Conservation (phyloP, 2,888 invertebrate genomes). For the Lottia scabra region DNA sequence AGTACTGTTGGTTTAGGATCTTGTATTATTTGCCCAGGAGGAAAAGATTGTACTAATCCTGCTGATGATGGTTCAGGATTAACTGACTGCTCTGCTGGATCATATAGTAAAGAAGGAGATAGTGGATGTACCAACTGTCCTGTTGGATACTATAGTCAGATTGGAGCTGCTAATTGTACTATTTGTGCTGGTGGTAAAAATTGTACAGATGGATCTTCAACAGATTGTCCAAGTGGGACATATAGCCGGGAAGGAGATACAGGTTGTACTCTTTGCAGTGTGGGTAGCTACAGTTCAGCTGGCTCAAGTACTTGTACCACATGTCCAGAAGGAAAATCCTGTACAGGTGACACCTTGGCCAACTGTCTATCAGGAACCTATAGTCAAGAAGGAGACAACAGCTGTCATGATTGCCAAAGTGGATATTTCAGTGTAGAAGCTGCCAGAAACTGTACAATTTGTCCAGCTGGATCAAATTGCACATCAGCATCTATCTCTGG, state of each 20-base stretch:
- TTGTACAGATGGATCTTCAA: slow-evolving; percentile 41
- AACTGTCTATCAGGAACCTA: slow-evolving; percentile 52
- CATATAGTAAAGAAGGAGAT: slow-evolving; percentile 52
- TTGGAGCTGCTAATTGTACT: slow-evolving; percentile 39
- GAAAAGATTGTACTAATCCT: slow-evolving; percentile 32
- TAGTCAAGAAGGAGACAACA: slow-evolving; percentile 44
- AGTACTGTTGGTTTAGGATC: slow-evolving; percentile 20
- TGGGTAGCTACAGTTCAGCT: slow-evolving; percentile 55
- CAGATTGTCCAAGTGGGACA: slow-evolving; percentile 54
- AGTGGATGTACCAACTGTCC: slow-evolving; percentile 45
- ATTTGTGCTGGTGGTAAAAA: slow-evolving; percentile 49
- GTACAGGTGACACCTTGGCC: slow-evolving; percentile 47
- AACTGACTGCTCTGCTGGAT: slow-evolving; percentile 36
- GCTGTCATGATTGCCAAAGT: slow-evolving; percentile 42
- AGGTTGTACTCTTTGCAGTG: slow-evolving; percentile 52
- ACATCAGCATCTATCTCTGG: neutral
- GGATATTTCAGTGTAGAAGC: slow-evolving; percentile 32
- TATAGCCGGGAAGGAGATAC: slow-evolving; percentile 54
- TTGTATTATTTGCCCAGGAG: slow-evolving; percentile 28
- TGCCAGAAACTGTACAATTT: neutral
- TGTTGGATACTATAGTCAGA: slow-evolving; percentile 44
- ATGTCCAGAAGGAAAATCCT: slow-evolving; percentile 59
- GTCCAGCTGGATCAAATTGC: neutral
- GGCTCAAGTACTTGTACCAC: slow-evolving; percentile 46
- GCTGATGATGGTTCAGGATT: slow-evolving; percentile 8